Evolutionary conservation across 2,797 vertebrate genomes (phyloP).

Genomic region (Calcarius lapponicus): DNA sequence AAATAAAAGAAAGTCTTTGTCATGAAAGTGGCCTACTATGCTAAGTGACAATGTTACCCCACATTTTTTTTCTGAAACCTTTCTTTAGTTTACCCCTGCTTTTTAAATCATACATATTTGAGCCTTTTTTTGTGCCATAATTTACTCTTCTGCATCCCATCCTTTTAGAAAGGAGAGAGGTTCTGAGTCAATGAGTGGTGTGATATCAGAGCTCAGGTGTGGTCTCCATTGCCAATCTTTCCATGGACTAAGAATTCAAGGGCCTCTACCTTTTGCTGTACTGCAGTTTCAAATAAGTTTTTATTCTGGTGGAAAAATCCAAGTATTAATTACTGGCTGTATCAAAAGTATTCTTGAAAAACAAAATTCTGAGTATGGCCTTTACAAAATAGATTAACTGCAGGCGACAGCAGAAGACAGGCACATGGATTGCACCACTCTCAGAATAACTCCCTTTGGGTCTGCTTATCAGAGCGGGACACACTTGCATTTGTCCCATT

Average conservation of each 20-base stretch:
- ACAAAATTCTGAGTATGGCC: not conserved
- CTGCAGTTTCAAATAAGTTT: not conserved
- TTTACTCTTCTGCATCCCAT: not conserved
- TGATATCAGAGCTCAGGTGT: not conserved
- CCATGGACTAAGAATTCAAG: not conserved
- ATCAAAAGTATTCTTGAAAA: not conserved
- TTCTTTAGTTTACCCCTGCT: not conserved
- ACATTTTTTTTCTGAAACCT: not conserved
- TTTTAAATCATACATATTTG: not conserved
- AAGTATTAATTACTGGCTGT: not conserved
- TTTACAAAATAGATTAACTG: not conserved
- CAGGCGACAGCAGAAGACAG: not conserved
- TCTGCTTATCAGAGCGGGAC: not conserved
- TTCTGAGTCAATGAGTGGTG: not conserved
- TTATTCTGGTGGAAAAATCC: not conserved
- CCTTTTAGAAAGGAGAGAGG: not conserved
- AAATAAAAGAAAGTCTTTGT: not conserved
- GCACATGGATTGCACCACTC: not conserved
- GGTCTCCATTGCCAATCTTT: not conserved
- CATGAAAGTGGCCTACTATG: not conserved
- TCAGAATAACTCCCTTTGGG: not conserved
- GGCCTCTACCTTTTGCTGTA: rapidly evolving
- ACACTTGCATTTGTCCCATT: not conserved
- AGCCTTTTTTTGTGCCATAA: not conserved
- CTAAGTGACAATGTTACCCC: not conserved